phyloP scores from a whole-genome alignment of 2,113 vertebrate genomes.

The Barnardius zonarius region DNA sequence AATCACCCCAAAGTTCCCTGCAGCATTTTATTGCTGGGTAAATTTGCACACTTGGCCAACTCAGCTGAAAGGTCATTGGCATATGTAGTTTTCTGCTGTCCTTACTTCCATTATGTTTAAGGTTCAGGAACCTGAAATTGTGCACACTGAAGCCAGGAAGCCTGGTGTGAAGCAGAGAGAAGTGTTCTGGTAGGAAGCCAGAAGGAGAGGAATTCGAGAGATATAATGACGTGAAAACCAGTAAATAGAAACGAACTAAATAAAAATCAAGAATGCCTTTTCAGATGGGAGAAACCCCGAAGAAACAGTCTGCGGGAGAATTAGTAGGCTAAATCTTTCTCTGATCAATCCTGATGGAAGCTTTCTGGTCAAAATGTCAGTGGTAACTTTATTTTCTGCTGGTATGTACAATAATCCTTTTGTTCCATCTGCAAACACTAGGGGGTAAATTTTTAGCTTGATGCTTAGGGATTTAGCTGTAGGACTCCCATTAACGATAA shows the following conservation, averaged over 20 bases:
- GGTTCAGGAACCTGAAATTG: neutral
- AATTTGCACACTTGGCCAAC: slow-evolving; percentile 31
- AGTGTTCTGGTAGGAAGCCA: slow-evolving; percentile 33
- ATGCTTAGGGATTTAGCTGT: slow-evolving; percentile 70
- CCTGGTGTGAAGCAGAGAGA: neutral
- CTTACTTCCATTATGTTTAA: slow-evolving; percentile 4
- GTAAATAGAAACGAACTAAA: slow-evolving; percentile 8
- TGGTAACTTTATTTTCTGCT: slow-evolving; percentile 71
- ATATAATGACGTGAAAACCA: neutral
- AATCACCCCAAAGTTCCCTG: slow-evolving; percentile 24
- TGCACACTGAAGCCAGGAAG: neutral
- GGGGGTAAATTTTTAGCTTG: slow-evolving; percentile 78
- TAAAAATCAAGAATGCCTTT: neutral
- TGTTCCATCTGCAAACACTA: slow-evolving; percentile 78
- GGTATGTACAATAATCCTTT: slow-evolving; percentile 73
- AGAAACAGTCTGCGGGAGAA: neutral
- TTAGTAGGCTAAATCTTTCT: slow-evolving; percentile 24
- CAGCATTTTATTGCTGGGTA: slow-evolving; percentile 29
- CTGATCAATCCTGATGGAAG: slow-evolving; percentile 30
- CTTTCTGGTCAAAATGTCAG: slow-evolving; percentile 71
- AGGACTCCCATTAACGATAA: slow-evolving; percentile 80
- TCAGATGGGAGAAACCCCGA: neutral
- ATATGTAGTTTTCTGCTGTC: neutral
- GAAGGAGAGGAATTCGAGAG: slow-evolving; percentile 21
- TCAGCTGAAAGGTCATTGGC: slow-evolving; percentile 5